Conservation (phyloP, 1,140 invertebrate genomes). For the Magallana angulata region DNA sequence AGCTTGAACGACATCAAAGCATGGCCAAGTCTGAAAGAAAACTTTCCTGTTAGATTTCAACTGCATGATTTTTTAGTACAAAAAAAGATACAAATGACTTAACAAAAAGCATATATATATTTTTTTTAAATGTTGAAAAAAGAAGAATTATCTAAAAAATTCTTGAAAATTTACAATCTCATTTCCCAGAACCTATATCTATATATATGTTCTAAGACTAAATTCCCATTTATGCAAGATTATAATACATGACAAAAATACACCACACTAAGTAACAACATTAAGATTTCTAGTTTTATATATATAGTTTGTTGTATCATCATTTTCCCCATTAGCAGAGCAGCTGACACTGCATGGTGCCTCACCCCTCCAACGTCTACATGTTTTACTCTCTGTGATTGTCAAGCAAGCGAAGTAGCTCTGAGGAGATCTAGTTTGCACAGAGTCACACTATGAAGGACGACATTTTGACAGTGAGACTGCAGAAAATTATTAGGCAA, state of each 20-base stretch:
- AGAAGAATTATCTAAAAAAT: too few relatives aligned
- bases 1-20: constrained; percentile 94
- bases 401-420: constrained; percentile 20
- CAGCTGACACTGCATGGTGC: neutral
- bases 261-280: constrained; percentile 9
- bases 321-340: neutral
- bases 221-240: neutral
- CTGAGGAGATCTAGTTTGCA: constrained; percentile 27
- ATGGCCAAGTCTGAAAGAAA: constrained; percentile 87
- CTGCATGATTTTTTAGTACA: too few relatives aligned
- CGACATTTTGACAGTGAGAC: neutral
- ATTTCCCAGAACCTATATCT: neutral
- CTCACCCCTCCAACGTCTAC: neutral
- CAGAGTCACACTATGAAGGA: constrained; percentile 26
- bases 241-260: neutral
- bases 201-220: too few relatives aligned
- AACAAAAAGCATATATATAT: neutral
- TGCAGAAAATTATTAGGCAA: constrained; percentile 21
- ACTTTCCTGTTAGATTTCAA: neutral
- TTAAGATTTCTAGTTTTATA: neutral
- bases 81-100: neutral
- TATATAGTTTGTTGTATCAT: neutral
- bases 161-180: neutral
- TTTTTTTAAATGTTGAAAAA: too few relatives aligned
- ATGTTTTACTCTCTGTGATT: neutral